Conservation (phyloP, 2,113 vertebrate genomes). For the Chloebia gouldiae region DNA sequence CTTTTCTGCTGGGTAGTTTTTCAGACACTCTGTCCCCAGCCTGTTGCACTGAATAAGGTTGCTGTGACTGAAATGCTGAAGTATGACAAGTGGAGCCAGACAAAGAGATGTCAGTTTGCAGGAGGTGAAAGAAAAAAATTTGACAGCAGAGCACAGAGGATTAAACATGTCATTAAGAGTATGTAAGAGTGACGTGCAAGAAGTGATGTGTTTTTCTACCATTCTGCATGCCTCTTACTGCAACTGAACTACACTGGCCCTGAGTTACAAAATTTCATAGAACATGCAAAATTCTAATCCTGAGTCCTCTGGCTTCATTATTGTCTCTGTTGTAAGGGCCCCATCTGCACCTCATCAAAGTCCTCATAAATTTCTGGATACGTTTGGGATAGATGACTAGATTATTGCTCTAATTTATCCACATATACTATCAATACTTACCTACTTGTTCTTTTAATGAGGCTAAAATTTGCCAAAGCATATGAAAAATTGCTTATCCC, state of each 20-base stretch:
- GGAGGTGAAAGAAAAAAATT: background rate
- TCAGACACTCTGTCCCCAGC: background rate
- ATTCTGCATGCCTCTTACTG: background rate
- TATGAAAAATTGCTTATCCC: background rate
- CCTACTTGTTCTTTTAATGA: slow-evolving; percentile 30
- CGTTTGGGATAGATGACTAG: background rate
- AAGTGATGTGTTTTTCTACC: background rate
- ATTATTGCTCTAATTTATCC: background rate
- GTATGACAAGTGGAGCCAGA: background rate
- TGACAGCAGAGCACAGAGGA: background rate
- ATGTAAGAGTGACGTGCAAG: background rate
- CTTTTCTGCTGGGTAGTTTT: background rate
- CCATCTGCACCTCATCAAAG: background rate
- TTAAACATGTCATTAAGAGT: background rate
- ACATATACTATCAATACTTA: background rate
- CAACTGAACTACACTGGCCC: background rate
- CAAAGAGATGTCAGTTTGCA: background rate
- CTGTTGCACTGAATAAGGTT: accelerated
- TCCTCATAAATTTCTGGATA: background rate
- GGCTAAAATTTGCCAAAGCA: slow-evolving; percentile 3
- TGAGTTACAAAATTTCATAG: background rate
- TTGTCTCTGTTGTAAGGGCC: background rate
- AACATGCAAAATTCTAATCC: background rate
- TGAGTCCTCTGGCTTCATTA: background rate
- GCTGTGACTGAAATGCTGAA: background rate